Evolutionary conservation across 2,113 vertebrate species (phyloP).

Genomic region (Callaeas wilsoni): DNA sequence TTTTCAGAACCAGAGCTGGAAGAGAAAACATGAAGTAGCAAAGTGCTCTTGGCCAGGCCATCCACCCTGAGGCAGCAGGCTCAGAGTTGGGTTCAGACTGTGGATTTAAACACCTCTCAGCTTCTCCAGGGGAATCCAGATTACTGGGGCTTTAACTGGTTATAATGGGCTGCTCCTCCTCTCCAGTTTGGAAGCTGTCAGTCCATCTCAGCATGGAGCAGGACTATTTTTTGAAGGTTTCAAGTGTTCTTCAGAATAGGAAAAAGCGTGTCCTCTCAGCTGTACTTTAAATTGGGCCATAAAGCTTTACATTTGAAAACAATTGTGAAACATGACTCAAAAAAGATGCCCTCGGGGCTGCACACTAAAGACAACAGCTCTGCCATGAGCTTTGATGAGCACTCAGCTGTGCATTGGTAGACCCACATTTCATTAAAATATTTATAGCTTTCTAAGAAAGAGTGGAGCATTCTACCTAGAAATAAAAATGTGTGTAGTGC

Average conservation of each 20-base stretch:
- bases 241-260: not conserved
- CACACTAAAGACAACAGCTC: not conserved
- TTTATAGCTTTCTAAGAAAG: not conserved
- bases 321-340: not conserved
- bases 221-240: not conserved
- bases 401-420: not conserved
- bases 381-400: not conserved
- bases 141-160: not conserved
- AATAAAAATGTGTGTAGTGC: not conserved
- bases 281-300: conserved; percentile 15
- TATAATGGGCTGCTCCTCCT: not conserved
- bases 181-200: not conserved
- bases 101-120: not conserved
- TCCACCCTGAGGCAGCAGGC: not conserved
- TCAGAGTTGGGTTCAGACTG: not conserved
- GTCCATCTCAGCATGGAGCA: not conserved
- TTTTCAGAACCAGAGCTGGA: not conserved
- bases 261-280: not conserved
- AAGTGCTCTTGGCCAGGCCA: not conserved
- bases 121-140: not conserved
- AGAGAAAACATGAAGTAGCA: conserved; percentile 11
- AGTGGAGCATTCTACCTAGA: not conserved
- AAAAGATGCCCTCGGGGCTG: not conserved
- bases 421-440: not conserved
- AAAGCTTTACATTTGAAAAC: conserved; percentile 21